These are phyloP conservation scores for Semnornis frantzii DNA, from an alignment of 2,113 vertebrate species.

Conservation along the genomic window DNA sequence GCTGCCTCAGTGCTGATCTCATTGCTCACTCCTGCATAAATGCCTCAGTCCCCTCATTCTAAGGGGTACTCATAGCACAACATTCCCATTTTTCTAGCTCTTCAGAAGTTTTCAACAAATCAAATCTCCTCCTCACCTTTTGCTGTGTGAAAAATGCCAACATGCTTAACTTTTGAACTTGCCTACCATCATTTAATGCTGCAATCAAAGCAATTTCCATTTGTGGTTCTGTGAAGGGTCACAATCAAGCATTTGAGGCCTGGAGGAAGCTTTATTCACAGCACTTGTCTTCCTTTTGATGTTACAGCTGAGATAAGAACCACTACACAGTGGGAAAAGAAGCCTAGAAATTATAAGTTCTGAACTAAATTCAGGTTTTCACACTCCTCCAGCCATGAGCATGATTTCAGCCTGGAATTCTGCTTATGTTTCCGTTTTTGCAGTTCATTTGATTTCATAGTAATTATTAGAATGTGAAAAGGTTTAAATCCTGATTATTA, in stretches of 20 bases:
- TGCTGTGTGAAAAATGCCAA: not conserved
- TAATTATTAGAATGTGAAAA: not conserved
- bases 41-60: not conserved
- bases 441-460: not conserved
- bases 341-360: not conserved
- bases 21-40: not conserved
- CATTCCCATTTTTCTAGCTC: not conserved
- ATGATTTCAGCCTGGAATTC: not conserved
- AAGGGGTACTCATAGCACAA: too few species aligned
- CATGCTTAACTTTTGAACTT: not conserved
- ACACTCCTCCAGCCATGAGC: not conserved
- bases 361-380: not conserved
- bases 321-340: not conserved
- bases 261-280: not conserved
- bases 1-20: not conserved
- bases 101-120: not conserved
- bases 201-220: not conserved
- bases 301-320: not conserved
- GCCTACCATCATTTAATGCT: too few species aligned
- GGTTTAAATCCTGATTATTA: too few species aligned
- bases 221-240: not conserved
- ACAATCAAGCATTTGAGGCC: not conserved
- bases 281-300: not conserved
- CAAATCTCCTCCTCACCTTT: not conserved
- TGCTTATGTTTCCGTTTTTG: not conserved